Conservation (phyloP, 1,140 invertebrate species). For the Dryas iulia region DNA sequence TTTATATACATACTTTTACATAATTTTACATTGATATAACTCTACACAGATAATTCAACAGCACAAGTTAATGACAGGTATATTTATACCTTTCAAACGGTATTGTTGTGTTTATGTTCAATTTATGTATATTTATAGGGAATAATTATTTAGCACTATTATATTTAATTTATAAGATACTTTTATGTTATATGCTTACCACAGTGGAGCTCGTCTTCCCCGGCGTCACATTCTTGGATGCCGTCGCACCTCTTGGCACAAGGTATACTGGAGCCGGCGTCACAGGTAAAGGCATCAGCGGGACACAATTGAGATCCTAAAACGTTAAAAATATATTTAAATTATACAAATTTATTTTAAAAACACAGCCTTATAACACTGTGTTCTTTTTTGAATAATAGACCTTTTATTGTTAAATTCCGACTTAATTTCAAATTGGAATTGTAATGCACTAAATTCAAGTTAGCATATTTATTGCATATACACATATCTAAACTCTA, state of each 20-base stretch:
- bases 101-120: no score
- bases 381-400: not conserved
- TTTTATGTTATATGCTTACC: no score
- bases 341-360: not conserved
- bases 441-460: no score
- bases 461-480: no score
- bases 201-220: slow-evolving; percentile 87
- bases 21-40: not conserved
- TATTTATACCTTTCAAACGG: no score
- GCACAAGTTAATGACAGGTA: no score
- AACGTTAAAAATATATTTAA: not conserved
- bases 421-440: not conserved
- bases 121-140: no score
- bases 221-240: slow-evolving; percentile 85
- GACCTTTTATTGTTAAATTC: not conserved
- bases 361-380: not conserved
- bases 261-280: slow-evolving; percentile 69
- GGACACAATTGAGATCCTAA: slow-evolving; percentile 34
- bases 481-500: no score
- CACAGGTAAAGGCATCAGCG: slow-evolving; percentile 46
- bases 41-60: not conserved
- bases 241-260: slow-evolving; percentile 84
- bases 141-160: no score
- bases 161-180: no score
- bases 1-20: no score